These are phyloP conservation scores for Rhodophaea formosa DNA, from an alignment of 2,888 invertebrate genomes.

Conservation along the genomic window DNA sequence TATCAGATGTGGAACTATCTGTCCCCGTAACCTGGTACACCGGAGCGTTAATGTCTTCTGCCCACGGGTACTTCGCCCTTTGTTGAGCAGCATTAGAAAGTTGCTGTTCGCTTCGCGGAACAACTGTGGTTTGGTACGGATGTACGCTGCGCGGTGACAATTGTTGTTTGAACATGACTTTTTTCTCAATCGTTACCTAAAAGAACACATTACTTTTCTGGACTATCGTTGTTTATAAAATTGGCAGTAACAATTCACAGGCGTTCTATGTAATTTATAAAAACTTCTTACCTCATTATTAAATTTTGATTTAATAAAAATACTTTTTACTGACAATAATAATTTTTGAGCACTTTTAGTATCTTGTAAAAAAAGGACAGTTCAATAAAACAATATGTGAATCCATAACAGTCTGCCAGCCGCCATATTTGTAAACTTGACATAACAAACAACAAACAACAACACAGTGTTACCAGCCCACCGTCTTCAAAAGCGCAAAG, in stretches of 20 bases:
- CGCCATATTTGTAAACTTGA: too few relatives aligned
- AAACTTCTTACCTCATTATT: neutral
- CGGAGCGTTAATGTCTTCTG: slow-evolving; percentile 62
- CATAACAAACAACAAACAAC: too few relatives aligned
- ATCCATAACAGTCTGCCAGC: too few relatives aligned
- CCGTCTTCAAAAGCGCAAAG: too few relatives aligned
- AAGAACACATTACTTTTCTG: neutral
- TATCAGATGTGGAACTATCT: slow-evolving; percentile 76
- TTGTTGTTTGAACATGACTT: slow-evolving; percentile 74
- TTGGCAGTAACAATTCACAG: too few relatives aligned
- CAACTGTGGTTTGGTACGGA: slow-evolving; percentile 76
- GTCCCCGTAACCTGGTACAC: slow-evolving; percentile 69
- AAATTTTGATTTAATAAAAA: too few relatives aligned
- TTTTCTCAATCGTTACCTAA: slow-evolving; percentile 12
- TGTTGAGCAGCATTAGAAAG: slow-evolving; percentile 69
- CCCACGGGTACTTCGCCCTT: slow-evolving; percentile 75
- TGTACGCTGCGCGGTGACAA: slow-evolving; percentile 70
- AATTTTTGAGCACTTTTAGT: too few relatives aligned
- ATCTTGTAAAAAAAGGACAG: too few relatives aligned
- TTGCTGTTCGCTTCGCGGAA: slow-evolving; percentile 72
- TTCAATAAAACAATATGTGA: too few relatives aligned
- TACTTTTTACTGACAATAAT: neutral
- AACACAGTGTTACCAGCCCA: too few relatives aligned
- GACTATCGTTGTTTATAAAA: neutral
- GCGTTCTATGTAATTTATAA: too few relatives aligned